Conservation (phyloP, 1,140 invertebrate species). For the Sinonovacula constricta region DNA sequence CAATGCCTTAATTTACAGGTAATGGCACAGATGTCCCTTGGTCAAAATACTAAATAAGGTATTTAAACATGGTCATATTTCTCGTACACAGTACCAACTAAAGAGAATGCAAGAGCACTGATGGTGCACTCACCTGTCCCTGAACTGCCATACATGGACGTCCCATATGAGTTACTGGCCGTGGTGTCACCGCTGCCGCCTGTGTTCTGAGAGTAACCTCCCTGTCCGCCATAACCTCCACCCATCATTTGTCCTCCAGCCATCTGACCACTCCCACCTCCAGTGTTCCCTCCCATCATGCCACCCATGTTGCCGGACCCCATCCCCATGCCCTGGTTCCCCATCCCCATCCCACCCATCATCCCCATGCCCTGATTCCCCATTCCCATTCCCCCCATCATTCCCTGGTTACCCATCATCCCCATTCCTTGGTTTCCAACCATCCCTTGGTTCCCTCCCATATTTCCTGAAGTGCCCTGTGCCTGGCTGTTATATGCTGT, state of each 20-base stretch:
- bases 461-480: not conserved
- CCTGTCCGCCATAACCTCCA: not conserved
- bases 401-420: not conserved
- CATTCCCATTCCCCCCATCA: constrained; percentile 21
- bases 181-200: not conserved
- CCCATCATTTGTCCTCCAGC: not conserved
- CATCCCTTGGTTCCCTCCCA: not conserved
- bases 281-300: not conserved
- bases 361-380: not conserved
- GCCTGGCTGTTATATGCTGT: not conserved
- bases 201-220: not conserved
- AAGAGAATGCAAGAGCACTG: no score
- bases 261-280: not conserved
- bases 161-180: no score
- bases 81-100: no score
- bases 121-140: no score
- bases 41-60: no score
- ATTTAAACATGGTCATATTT: no score
- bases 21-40: no score
- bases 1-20: no score
- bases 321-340: constrained; percentile 37
- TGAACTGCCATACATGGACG: no score
- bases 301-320: not conserved
- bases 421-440: not conserved
- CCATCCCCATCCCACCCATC: constrained; percentile 31